Base-by-base conservation (phyloP, 2,888 invertebrate species). In the Chloromyia formosa region DNA sequence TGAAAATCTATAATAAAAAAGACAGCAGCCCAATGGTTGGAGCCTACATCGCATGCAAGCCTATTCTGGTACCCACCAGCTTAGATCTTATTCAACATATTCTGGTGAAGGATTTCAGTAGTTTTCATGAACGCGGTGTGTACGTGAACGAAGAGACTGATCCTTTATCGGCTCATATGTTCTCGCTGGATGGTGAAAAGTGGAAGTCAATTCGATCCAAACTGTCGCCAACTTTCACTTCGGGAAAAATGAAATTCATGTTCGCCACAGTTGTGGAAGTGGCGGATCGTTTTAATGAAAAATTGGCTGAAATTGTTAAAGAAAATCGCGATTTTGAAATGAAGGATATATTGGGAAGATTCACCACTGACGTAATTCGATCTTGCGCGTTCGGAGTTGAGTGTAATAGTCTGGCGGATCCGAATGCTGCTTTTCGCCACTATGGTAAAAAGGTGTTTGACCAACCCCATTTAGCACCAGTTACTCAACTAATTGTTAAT, bases 291-390 rank as follows among this genome's bases (percentile, higher is more conserved):
- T 73, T 77, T 27, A 2, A 72, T 1, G 5, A 62, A 2, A 80
- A 78, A 45, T 61, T 80, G 75, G 62, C 79, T 81, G 4, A 79
- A n/a, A 20, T 64, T 0, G 40, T 69, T 0, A 58, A 71, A 61
- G 69, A 14, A 14, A 22, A 40, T 0, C 77, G 78, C 23, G 78
- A 81, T 3, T 71, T 84, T 2, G 86, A 86, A 69, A 75, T 87
- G 14, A 84, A 85, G 68, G 86, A 86, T n/a, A 74, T 82, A 4
- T 80, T 82, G 22, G 82, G 82, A 0, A 81, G 83, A 27, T 86
- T 82, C 75, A 85, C 86, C 1, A 84, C 85, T 22, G 86, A 87
- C 77, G 83, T 86, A 0, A 85, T 86, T 71, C 84, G 84, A 10
- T 80, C 80, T 0, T 82, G 83, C 77, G 84, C 83, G n/a, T 86